Percentiles rank a stretch among this genome's conserved stretches.
Conservation (phyloP, 2,113 vertebrate species). For the Oplegnathus fasciatus region DNA sequence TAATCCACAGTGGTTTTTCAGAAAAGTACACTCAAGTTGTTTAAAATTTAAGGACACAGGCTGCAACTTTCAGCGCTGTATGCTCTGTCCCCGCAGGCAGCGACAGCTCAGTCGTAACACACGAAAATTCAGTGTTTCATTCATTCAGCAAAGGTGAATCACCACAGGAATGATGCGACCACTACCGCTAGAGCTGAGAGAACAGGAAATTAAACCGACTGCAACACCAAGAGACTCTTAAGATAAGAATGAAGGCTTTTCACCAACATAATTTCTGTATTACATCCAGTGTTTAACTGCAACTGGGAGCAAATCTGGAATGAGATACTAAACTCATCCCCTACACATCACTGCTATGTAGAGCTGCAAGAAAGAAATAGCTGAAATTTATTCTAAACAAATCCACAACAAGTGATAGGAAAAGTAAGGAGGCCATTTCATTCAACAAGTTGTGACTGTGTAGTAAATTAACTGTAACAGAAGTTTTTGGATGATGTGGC, state of each 20-base stretch:
- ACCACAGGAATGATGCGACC: background rate
- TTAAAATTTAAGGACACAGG: slow-evolving; percentile 16
- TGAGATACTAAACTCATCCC: background rate
- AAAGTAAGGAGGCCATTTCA: background rate
- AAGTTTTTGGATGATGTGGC: slow-evolving; percentile 10
- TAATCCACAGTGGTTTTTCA: slow-evolving; percentile 45
- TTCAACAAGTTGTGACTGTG: background rate
- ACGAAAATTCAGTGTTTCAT: background rate
- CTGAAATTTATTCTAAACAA: background rate
- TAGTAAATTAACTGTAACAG: background rate
- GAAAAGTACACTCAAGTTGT: slow-evolving; percentile 27
- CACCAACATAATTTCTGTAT: background rate
- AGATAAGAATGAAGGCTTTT: background rate
- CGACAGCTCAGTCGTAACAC: slow-evolving; percentile 12
- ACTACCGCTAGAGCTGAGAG: background rate
- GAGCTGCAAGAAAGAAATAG: background rate
- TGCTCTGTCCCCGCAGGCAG: slow-evolving; percentile 16
- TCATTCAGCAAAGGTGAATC: slow-evolving; percentile 32
- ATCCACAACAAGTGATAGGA: background rate
- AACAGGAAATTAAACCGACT: slow-evolving; percentile 17
- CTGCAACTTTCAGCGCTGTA: slow-evolving; percentile 15
- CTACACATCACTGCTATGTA: background rate
- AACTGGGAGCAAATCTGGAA: background rate
- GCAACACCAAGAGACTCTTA: slow-evolving; percentile 9
- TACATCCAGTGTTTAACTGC: background rate